Evolutionary conservation across 2,113 vertebrate species (phyloP).

Genomic region (Uria lomvia): DNA sequence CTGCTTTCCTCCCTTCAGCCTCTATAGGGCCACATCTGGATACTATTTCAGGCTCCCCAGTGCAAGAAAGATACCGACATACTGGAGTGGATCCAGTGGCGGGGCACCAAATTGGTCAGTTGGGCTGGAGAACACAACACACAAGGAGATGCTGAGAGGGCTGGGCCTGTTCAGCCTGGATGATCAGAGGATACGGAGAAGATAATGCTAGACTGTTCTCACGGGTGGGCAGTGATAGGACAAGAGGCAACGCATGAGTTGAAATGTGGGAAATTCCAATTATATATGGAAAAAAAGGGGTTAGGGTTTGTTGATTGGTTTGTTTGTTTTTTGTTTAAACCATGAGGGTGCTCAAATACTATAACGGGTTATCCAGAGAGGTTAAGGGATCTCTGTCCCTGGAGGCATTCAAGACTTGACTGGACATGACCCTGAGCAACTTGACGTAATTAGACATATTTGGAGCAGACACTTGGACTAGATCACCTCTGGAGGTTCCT

Average conservation of each 20-base stretch:
- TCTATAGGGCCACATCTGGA: not conserved
- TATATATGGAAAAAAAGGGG: not conserved
- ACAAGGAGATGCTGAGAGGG: not conserved
- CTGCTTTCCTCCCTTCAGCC: not conserved
- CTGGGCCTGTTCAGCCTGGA: not conserved
- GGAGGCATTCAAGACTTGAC: not conserved
- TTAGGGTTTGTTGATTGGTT: not conserved
- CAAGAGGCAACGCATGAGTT: not conserved
- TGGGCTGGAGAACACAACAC: not conserved
- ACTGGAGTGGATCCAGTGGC: not conserved
- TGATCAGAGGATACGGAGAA: not conserved
- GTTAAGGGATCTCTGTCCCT: not conserved
- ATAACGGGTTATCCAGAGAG: not conserved
- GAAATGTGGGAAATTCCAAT: not conserved
- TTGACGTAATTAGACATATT: not conserved
- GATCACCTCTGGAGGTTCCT: not conserved
- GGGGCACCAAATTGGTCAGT: not conserved
- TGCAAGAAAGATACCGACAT: not conserved
- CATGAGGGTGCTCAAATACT: not conserved
- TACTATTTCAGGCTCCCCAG: not conserved
- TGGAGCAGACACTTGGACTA: not conserved
- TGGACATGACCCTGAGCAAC: not conserved
- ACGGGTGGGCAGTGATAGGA: not conserved
- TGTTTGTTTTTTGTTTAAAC: not conserved
- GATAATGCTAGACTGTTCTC: not conserved